phyloP scores from a whole-genome alignment of 2,797 vertebrate species.

The Avahi laniger region DNA sequence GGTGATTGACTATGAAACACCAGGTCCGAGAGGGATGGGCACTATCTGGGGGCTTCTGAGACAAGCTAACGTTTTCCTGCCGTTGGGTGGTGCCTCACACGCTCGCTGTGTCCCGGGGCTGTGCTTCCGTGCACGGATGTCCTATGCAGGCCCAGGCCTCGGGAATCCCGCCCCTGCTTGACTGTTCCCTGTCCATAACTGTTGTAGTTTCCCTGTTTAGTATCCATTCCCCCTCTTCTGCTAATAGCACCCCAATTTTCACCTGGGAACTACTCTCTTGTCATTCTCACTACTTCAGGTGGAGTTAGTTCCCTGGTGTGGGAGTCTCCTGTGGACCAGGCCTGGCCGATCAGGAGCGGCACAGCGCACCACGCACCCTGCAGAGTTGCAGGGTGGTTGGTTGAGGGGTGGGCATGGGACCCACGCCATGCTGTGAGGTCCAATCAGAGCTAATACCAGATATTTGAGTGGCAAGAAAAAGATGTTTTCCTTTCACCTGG shows the following conservation, averaged over 20 bases:
- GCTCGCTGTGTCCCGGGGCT: background rate
- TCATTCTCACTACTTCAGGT: background rate
- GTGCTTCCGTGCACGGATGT: background rate
- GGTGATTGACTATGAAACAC: background rate
- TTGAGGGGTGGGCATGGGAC: background rate
- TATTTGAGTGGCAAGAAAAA: background rate
- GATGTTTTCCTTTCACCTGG: background rate
- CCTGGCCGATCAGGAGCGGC: background rate
- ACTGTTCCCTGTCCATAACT: background rate
- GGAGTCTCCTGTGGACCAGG: background rate
- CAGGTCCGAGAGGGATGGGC: background rate
- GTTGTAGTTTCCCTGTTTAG: background rate
- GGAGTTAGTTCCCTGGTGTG: background rate
- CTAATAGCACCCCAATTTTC: background rate
- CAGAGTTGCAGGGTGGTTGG: background rate
- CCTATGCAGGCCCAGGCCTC: background rate
- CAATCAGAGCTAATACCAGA: background rate
- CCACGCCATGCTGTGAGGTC: background rate
- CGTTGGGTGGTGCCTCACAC: background rate
- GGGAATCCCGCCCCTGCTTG: background rate
- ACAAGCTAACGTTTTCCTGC: background rate
- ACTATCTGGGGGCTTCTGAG: background rate
- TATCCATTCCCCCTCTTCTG: background rate
- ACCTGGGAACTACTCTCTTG: background rate
- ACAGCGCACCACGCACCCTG: background rate